Percentiles rank a stretch among this genome's conserved stretches.
Evolutionary conservation across 2,797 vertebrate genomes (phyloP).

Genomic region (Hemitrygon akajei): DNA sequence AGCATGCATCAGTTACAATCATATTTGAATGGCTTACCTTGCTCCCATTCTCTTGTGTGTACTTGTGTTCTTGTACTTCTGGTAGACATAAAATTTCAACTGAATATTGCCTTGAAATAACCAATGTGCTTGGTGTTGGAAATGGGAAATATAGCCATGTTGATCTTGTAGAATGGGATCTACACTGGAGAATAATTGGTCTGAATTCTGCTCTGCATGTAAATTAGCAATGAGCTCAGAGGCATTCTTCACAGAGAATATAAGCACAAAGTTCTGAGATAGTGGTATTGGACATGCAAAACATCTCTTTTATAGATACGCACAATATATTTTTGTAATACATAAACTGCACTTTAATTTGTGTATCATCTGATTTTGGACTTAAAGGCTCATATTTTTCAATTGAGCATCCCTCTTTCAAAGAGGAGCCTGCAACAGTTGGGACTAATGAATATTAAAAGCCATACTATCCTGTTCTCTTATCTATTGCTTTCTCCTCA

Average conservation of each 20-base stretch:
- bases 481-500: slow-evolving; percentile 42
- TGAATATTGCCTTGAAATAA: neutral
- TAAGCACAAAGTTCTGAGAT: neutral
- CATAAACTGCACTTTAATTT: neutral
- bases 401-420: neutral
- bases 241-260: neutral
- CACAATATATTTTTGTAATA: neutral
- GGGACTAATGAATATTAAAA: neutral
- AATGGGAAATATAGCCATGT: neutral
- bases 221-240: neutral
- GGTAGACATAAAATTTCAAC: neutral
- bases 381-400: neutral
- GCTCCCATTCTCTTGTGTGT: no score
- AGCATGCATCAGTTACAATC: no score
- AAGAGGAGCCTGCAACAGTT: neutral
- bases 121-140: neutral
- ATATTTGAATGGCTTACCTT: no score
- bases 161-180: neutral
- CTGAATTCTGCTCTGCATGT: neutral
- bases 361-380: neutral
- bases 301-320: no score
- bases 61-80: no score
- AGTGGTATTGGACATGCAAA: neutral
- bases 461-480: neutral
- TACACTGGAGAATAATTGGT: neutral